Percentiles rank a stretch among this genome's conserved stretches.
These are phyloP conservation scores for Phocoena phocoena DNA, from an alignment of 2,113 vertebrate genomes.

Conservation along the genomic window DNA sequence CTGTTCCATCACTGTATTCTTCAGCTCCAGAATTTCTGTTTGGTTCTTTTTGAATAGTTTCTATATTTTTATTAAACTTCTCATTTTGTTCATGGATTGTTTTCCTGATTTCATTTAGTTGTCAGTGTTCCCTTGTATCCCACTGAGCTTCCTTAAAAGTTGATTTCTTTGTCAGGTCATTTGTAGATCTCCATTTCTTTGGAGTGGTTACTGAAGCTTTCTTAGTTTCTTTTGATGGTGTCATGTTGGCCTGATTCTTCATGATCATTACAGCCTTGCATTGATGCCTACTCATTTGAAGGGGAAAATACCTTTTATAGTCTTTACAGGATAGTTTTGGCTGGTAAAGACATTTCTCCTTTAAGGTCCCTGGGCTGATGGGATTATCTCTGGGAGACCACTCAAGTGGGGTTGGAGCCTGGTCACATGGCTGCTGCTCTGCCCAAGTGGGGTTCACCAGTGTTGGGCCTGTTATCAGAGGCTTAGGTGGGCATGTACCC, in stretches of 20 bases:
- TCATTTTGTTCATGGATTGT: neutral
- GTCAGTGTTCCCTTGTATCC: neutral
- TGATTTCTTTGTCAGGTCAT: neutral
- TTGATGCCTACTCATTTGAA: neutral
- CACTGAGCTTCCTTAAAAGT: neutral
- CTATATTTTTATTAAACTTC: neutral
- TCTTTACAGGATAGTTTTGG: neutral
- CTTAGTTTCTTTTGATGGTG: neutral
- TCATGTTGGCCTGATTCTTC: neutral
- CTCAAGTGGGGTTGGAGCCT: neutral
- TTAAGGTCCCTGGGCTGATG: neutral
- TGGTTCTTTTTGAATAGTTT: neutral
- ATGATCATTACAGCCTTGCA: neutral
- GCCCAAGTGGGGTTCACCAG: neutral
- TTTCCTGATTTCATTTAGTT: neutral
- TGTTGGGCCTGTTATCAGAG: neutral
- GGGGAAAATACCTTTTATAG: neutral
- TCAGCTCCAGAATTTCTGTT: neutral
- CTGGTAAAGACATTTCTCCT: neutral
- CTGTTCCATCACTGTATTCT: neutral
- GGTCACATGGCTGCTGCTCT: neutral
- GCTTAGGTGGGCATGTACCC: neutral
- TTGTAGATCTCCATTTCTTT: neutral
- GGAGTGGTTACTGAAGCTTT: neutral
- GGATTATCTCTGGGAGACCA: neutral